phyloP scores from a whole-genome alignment of 2,888 invertebrate genomes.

The Ferdinandea cuprea region DNA sequence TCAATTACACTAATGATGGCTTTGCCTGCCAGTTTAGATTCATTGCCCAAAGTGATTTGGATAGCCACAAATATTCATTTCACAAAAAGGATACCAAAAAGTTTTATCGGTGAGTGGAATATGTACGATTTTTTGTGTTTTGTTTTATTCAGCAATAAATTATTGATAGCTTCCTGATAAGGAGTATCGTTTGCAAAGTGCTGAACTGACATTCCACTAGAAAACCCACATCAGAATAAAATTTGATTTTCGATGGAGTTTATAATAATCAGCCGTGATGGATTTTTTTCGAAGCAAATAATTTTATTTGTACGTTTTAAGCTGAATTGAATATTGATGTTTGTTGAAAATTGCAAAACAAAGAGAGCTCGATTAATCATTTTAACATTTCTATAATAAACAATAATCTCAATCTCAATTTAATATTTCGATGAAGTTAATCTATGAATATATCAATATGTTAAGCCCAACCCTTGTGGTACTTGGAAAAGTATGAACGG shows the following conservation, averaged over 20 bases:
- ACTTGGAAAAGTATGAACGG: too few relatives aligned
- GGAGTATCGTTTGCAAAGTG: conserved; percentile 36
- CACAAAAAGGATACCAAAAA: not conserved
- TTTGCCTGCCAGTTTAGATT: conserved; percentile 9
- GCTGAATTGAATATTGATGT: too few relatives aligned
- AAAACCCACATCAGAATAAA: conserved; percentile 56
- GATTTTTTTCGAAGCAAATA: conserved; percentile 15
- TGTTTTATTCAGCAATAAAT: conserved; percentile 51
- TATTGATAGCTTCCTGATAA: conserved; percentile 43
- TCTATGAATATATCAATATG: too few relatives aligned
- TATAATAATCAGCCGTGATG: conserved; percentile 43
- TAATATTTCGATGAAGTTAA: too few relatives aligned
- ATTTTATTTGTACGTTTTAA: too few relatives aligned
- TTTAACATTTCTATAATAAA: too few relatives aligned
- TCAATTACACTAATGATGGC: conserved; percentile 38
- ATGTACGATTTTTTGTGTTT: not conserved
- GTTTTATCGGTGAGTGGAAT: not conserved
- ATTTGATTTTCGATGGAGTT: conserved; percentile 19
- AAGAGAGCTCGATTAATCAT: too few relatives aligned
- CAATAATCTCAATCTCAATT: too few relatives aligned
- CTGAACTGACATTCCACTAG: conserved; percentile 48
- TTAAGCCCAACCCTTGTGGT: too few relatives aligned
- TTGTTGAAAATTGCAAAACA: too few relatives aligned
- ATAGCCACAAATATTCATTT: conserved; percentile 4
- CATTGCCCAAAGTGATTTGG: conserved; percentile 9